Evolutionary conservation across 1,140 invertebrate genomes (phyloP).

Genomic region (Chelonus insularis): DNA sequence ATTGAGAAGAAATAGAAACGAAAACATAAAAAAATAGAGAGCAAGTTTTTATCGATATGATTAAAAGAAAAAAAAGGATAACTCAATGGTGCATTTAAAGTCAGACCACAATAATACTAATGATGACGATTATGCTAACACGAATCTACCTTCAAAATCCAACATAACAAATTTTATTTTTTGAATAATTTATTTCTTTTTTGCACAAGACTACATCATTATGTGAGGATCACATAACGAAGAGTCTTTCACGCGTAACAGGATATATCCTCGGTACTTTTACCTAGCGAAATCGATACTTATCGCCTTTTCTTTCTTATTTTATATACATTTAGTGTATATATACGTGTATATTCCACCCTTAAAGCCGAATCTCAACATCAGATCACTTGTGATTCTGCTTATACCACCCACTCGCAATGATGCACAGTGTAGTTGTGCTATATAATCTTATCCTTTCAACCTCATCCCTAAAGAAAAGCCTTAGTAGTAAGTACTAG

Average conservation of each 20-base stretch:
- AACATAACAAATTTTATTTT: not conserved
- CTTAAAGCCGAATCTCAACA: no score
- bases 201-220: constrained; percentile 18
- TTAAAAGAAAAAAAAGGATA: no score
- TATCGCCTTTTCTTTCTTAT: not conserved
- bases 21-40: no score
- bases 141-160: not conserved
- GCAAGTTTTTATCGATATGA: no score
- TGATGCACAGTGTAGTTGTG: no score
- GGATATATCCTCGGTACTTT: constrained; percentile 16
- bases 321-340: not conserved
- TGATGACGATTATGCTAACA: no score
- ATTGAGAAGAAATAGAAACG: no score
- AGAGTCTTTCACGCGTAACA: constrained; percentile 26
- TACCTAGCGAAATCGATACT: not conserved
- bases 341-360: no score
- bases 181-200: constrained; percentile 5
- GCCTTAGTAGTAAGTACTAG: not conserved
- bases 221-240: constrained; percentile 25
- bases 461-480: not conserved
- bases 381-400: no score
- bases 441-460: no score
- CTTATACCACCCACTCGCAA: no score
- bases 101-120: not conserved
- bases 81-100: no score